A percentile compares a stretch with the other conserved stretches of the same genome.
Conservation (phyloP, 35 echinoderm and acorn worm genomes). For the Strongylocentrotus purpuratus region DNA sequence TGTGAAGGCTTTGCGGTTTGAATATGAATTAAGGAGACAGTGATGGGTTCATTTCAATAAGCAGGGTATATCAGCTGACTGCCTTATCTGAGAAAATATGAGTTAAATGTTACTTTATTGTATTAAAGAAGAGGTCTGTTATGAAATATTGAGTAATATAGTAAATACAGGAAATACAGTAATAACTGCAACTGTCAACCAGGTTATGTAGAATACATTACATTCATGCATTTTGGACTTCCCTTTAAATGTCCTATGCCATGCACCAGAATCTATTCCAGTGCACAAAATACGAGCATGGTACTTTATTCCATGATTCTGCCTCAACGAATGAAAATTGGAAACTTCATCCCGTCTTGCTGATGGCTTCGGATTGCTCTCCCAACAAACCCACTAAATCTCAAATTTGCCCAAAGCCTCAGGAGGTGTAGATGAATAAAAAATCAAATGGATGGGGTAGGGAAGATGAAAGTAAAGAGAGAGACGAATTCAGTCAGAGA, state of each 20-base stretch:
- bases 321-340: background rate
- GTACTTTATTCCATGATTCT: background rate
- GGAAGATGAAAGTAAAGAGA: background rate
- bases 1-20: too few species aligned
- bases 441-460: background rate
- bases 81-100: too few species aligned
- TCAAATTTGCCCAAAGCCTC: slow-evolving; percentile 36
- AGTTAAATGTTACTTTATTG: too few species aligned
- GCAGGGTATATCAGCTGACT: too few species aligned
- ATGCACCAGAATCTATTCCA: background rate
- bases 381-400: slow-evolving; percentile 37
- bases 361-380: slow-evolving; percentile 20
- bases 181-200: background rate
- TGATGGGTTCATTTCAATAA: too few species aligned
- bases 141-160: too few species aligned
- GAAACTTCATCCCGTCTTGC: slow-evolving; percentile 4
- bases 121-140: too few species aligned
- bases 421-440: background rate
- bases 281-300: background rate
- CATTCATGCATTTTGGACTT: background rate
- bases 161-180: too few species aligned
- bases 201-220: background rate
- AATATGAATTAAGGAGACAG: too few species aligned
- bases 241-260: background rate
- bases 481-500: background rate